Percentiles rank a stretch among this genome's conserved stretches.
Conservation (phyloP, 2,888 invertebrate genomes). For the Ctena decussata region DNA sequence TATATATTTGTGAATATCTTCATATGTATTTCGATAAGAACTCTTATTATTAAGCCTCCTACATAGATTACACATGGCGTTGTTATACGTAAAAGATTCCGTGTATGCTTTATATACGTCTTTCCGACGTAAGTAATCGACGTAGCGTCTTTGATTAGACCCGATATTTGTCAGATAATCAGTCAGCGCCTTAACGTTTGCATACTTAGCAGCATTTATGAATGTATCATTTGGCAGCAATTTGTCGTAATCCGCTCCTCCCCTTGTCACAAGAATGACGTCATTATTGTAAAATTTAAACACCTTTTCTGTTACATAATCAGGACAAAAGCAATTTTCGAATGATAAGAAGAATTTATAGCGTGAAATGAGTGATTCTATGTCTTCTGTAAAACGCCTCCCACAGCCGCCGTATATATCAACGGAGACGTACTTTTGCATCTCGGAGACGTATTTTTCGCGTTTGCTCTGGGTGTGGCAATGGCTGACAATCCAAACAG, state of each 20-base stretch:
- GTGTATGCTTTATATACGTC: conserved; percentile 19
- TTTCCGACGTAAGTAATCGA: conserved; percentile 36
- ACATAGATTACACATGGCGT: conserved; percentile 43
- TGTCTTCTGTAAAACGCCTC: background rate
- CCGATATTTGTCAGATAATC: conserved; percentile 27
- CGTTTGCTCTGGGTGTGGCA: conserved; percentile 59
- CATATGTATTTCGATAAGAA: background rate
- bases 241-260: conserved; percentile 77
- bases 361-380: conserved; percentile 32
- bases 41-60: conserved; percentile 42
- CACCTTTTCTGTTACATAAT: conserved; percentile 83
- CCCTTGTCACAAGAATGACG: conserved; percentile 81
- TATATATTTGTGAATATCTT: background rate
- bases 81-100: background rate
- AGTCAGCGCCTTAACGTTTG: conserved; percentile 63
- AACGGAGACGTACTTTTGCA: conserved; percentile 59
- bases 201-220: conserved; percentile 82
- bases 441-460: conserved; percentile 54
- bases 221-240: conserved; percentile 80
- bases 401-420: conserved; percentile 68
- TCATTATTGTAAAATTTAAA: conserved; percentile 70
- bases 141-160: conserved; percentile 32
- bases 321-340: conserved; percentile 82
- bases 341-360: conserved; percentile 82
- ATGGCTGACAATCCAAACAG: conserved; percentile 72